Evolutionary conservation across 1,140 invertebrate genomes (phyloP), one percentile per base, ranked within the genome.

Genomic region (Drosophila cardini): DNA sequence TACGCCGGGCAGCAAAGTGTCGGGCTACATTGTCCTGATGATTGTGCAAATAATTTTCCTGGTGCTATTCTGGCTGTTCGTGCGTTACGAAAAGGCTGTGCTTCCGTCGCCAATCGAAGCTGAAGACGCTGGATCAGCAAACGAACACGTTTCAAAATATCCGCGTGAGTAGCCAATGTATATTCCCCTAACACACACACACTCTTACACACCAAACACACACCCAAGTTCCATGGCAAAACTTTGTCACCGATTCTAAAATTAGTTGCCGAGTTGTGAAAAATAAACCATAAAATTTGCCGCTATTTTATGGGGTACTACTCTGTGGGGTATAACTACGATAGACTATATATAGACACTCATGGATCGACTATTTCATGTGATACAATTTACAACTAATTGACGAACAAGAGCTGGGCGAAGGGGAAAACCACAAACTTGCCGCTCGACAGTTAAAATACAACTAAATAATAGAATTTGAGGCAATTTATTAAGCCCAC

Each of bases 21-120:
- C 90, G 74, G 91, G 91, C 63, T 92, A 87, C 67, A 61, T 91
- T 62, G 76, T 68, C 78, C 86, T 92, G 69, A 78, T 92, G 74
- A 85, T 83, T 89, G 85, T 92, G 82, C 92, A 92, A 92, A 90
- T 92, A 76, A 79, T 91, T 72, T 89, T 92, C 58, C 73, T 92
- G 62, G 74, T 86, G 30, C 75, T 92, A 57, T 92, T 84, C 78
- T 92, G 90, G 86, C 56, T 92, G 73, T 92, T 91, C 81, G 92
- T 92, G 82, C 90, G 90, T 78, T 92, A 92, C 72, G 80, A 89
- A 61, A 82, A 92, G 74, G 78, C 82, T 64, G 78, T 78, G n/a
- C 32, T 81, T 38, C 89, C 91, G 18, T 58, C 62, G 56, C 74
- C 80, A 65, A 65, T 80, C 71, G 67, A 9, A 40, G 65, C 61